Evolutionary conservation across 1,140 invertebrate genomes (phyloP).

Genomic region (Drosophila lowei): DNA sequence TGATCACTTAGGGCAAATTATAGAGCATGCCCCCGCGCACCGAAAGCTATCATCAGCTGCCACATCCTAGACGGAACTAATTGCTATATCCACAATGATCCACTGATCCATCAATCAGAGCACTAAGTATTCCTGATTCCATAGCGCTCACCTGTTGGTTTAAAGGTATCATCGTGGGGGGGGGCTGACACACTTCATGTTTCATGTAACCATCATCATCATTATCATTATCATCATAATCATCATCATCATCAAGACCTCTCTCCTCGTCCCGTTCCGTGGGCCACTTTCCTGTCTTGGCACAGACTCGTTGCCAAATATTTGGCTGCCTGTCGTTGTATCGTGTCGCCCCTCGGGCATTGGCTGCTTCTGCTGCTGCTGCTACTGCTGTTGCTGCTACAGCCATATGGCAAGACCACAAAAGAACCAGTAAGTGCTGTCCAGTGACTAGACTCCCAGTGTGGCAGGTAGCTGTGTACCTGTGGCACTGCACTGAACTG

Average conservation of each 20-base stretch:
- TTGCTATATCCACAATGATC: too few relatives aligned
- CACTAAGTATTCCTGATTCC: conserved; percentile 18
- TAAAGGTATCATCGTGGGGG: conserved; percentile 12
- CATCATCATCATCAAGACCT: conserved; percentile 9
- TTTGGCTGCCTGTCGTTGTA: conserved; percentile 28
- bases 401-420: conserved; percentile 51
- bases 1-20: conserved; percentile 18
- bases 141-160: conserved; percentile 1
- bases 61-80: too few relatives aligned
- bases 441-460: too few relatives aligned
- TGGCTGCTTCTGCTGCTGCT: conserved; percentile 15
- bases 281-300: conserved; percentile 52
- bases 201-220: conserved; percentile 42
- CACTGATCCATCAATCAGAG: too few relatives aligned
- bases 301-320: conserved; percentile 68
- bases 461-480: too few relatives aligned
- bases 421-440: conserved; percentile 67
- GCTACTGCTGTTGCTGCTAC: conserved; percentile 5
- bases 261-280: background rate
- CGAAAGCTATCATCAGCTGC: too few relatives aligned
- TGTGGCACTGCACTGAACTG: background rate
- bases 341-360: conserved; percentile 12
- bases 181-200: conserved; percentile 31
- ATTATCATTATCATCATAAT: conserved; percentile 16
- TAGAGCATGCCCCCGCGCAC: background rate